phyloP scores from a whole-genome alignment of 2,797 vertebrate species.

The Caiman crocodilus region DNA sequence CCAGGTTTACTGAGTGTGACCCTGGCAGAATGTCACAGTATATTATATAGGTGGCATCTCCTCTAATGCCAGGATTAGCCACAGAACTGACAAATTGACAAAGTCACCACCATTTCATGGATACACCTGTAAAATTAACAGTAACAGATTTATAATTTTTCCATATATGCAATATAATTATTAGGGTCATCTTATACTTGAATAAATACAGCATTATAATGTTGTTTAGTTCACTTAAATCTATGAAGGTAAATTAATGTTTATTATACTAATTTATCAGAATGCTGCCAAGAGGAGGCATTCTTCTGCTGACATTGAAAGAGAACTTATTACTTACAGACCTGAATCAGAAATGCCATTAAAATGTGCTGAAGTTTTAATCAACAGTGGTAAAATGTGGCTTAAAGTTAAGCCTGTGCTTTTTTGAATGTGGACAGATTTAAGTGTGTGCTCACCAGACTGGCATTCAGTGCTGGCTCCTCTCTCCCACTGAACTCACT shows the following conservation, averaged over 20 bases:
- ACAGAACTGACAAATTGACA: not conserved
- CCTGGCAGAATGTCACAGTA: too few relatives aligned
- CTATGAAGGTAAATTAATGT: not conserved
- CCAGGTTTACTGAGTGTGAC: too few relatives aligned
- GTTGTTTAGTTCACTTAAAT: not conserved
- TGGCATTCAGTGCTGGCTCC: not conserved
- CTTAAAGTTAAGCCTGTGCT: not conserved
- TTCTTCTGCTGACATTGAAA: not conserved
- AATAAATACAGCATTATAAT: not conserved
- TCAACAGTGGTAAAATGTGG: not conserved
- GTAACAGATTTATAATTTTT: not conserved
- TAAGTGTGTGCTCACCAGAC: not conserved
- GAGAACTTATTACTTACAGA: not conserved
- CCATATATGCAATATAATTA: too few relatives aligned
- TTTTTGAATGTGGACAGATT: not conserved
- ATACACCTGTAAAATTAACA: not conserved
- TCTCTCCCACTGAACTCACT: not conserved
- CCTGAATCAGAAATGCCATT: not conserved
- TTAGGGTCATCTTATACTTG: not conserved
- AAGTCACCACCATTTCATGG: not conserved
- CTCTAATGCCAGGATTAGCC: not conserved
- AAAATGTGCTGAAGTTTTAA: not conserved
- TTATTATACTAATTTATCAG: not conserved
- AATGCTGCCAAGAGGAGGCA: accelerated
- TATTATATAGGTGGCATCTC: too few relatives aligned